Conservation (phyloP, 2,113 vertebrate species). For the Centropus bengalensis region DNA sequence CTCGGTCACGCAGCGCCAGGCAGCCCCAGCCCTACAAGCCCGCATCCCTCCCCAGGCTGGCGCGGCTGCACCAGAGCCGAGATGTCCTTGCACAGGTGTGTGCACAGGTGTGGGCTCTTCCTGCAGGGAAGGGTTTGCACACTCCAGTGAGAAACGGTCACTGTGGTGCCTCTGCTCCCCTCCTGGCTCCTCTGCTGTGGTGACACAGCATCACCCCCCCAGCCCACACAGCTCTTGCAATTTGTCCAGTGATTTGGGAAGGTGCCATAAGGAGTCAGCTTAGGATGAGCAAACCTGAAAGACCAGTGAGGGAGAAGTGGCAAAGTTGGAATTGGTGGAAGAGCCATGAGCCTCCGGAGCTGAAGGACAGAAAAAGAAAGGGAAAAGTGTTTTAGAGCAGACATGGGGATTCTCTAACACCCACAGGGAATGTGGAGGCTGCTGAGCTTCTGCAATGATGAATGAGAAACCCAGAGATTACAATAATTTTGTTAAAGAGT, state of each 20-base stretch:
- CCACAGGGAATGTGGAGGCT: background rate
- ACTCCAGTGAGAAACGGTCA: background rate
- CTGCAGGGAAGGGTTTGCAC: background rate
- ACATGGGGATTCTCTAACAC: background rate
- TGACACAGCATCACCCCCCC: background rate
- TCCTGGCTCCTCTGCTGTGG: background rate
- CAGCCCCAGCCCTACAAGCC: accelerated
- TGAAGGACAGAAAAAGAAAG: background rate
- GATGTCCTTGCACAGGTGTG: accelerated
- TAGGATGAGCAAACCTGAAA: background rate
- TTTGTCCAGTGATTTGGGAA: background rate
- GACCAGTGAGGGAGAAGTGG: background rate
- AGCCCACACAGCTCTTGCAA: accelerated
- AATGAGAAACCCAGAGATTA: conserved; percentile 38
- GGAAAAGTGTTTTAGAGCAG: background rate
- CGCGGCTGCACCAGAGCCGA: background rate
- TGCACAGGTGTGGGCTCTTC: accelerated
- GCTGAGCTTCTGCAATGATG: background rate
- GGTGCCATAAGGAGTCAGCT: background rate
- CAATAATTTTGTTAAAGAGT: conserved; percentile 56
- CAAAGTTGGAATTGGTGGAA: background rate
- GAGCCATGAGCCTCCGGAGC: background rate
- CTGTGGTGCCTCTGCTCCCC: background rate
- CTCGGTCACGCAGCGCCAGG: background rate
- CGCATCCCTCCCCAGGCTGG: background rate